phyloP scores from a whole-genome alignment of 1,140 invertebrate genomes.

The Drosophila funebris region DNA sequence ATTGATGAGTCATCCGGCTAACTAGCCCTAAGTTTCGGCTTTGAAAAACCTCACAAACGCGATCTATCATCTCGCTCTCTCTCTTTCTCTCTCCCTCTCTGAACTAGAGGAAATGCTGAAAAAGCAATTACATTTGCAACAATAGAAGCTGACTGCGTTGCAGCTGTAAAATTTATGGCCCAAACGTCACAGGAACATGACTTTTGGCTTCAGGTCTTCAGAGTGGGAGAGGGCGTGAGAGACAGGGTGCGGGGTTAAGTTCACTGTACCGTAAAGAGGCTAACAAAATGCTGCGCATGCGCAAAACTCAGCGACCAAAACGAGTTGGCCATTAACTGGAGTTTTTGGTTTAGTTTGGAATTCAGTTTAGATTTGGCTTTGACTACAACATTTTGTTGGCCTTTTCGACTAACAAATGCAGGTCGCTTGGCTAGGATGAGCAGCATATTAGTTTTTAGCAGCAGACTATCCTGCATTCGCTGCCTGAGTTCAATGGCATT shows the following conservation, averaged over 20 bases:
- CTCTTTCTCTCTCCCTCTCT: not conserved
- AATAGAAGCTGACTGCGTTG: conserved; percentile 52
- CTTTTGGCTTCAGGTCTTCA: conserved; percentile 19
- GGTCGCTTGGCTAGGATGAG: conserved; percentile 27
- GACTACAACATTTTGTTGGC: no score
- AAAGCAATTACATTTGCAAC: conserved; percentile 77
- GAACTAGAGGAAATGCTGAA: conserved; percentile 37
- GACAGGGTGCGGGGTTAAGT: conserved; percentile 40
- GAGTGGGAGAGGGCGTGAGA: not conserved
- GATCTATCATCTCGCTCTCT: not conserved
- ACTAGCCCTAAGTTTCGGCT: conserved; percentile 29
- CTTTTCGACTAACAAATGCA: conserved; percentile 46
- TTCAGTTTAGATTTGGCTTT: conserved; percentile 18
- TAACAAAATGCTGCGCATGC: conserved; percentile 74
- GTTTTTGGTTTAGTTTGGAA: conserved; percentile 35
- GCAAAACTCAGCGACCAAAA: conserved; percentile 73
- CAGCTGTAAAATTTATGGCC: conserved; percentile 74
- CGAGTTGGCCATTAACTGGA: conserved; percentile 48
- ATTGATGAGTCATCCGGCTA: conserved; percentile 62
- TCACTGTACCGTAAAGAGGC: conserved; percentile 78
- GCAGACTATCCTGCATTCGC: conserved; percentile 9
- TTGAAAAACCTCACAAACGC: conserved; percentile 5
- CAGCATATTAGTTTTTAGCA: not conserved
- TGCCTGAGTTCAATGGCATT: conserved; percentile 51
- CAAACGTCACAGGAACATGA: conserved; percentile 77